Base-by-base conservation (phyloP, 2,888 invertebrate genomes). In the Leucophenga montana region DNA sequence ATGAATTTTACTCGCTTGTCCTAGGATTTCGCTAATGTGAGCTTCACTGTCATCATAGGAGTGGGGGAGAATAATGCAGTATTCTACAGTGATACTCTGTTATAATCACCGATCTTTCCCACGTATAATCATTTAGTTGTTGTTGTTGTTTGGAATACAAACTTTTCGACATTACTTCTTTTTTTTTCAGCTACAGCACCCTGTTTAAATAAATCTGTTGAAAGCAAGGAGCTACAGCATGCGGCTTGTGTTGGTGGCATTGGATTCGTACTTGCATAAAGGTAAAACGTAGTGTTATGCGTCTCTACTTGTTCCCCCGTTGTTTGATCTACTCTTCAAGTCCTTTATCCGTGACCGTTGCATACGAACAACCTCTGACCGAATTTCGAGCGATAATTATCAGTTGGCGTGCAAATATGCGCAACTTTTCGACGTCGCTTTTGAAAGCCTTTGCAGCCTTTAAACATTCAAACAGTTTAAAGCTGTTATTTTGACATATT, bases 401-500 rank as follows among this genome's bases (percentile, higher is more conserved):
- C 86, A 81, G 78, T 84, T 86, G 76, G 86, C 86, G 86, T 86
- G 86, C 86, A 86, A 86, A 86, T 85, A 86, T 86, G 86, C 83
- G 83, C 75, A 79, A 78, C 27, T 64, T 8, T 18, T 54, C 69
- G 22, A 67, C 68, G 62, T 48, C 14, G 22, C 57, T 62, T 66
- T 72, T 65, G 56, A 67, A 46, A 69, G 68, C 68, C 72, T 67
- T 67, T 70, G 64, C 68, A 67, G 61, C 71, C 68, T 56, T 56
- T 4, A 56, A 13, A 56, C 18, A 27, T 22, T 3, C 39, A 39
- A 39, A 39, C 39, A 3, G 11, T 68, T 59, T 65, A 66, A 66
- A 44, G 27, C 62, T 53, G 46, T 61, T 46, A 68, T 56, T 56
- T 67, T 53, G 16, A 31, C 57, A n/a, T 33, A 16, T 31, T 31